Base-by-base conservation (phyloP, 2,888 invertebrate genomes). In the Tachina fera region DNA sequence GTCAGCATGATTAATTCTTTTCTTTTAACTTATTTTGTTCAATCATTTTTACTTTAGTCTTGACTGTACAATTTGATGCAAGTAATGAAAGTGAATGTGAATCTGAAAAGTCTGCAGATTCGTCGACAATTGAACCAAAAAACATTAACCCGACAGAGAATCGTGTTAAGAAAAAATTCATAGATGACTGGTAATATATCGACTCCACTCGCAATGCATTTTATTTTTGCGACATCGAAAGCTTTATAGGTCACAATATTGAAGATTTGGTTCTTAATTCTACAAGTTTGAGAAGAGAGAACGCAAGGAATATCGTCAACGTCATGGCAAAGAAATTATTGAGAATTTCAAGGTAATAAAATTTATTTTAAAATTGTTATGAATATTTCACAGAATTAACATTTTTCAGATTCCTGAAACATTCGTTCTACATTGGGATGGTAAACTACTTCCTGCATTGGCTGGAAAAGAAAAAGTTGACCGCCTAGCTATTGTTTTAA, bases 261-360 rank as follows among this genome's bases (percentile, higher is more conserved):
- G 51, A 75, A 49, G 51, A 75, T 43, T 49, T 75, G 49, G 53
- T 53, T 63, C 51, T 75, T 39, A 75, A 63, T 75, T 75, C 43
- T 53, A 75, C 75, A 75, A 75, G 63, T 75, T 63, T 68, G 77
- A 53, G 67, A 43, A 31, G 16, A 76, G 56, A 65, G n/a, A n/a
- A 76, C 75, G 65, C 51, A 67, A 47, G 67, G 53, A 76, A 74
- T 68, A 68, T 68, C 68, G 68, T 68, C 65, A 47, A 47, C 65
- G 65, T 65, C 74, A 74, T 74, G 51, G 74, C 61, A 74, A 74
- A 74, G 74, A 74, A 74, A 74, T 61, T 61, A 74, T 74, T 74
- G 61, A 47, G 16, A 63, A 74, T 74, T 74, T 74, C 19, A 61
- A 61, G 61, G 51, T 41, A 74, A 61, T 45, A 19, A n/a, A 39